Base-by-base conservation (phyloP, 2,888 invertebrate species). In the Acrobasis suavella region DNA sequence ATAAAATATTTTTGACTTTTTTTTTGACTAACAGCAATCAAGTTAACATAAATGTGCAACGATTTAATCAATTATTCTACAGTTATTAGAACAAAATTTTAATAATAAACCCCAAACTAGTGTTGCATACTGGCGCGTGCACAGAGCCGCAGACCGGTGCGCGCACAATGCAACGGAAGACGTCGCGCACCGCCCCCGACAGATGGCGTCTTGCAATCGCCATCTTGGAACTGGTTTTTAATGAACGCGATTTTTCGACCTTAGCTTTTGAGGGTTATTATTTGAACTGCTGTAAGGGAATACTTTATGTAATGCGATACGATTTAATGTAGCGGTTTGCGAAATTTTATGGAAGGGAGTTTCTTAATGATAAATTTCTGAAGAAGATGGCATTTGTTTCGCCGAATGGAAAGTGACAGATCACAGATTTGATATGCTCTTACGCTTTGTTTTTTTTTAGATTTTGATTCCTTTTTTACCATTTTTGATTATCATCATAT, bases 81-180 rank as follows among this genome's bases (percentile, higher is more conserved):
- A 22, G 37, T 37, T 22, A 14, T 14, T 15, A 15, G 3, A 54
- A 15, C 15, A 52, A 9, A 8, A 54, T n/a, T 32, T 22, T 46
- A n/a, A 59, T 37, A 59, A 59, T 50, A 50, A 56, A 56, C 52
- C 16, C 37, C 50, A 61, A 55, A 65, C 56, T 70, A 58, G 16
- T 65, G 70, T 72, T 81, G 86, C 86, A 82, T 74, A 60, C 16
- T 75, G 82, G 82, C 89, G 89, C 90, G 89, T 88, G 90, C 89
- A 86, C 83, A 73, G 42, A 58, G 42, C 56, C 60, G 22, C 51
- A 50, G 73, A 76, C 84, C 84, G 85, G 81, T 83, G 86, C 76
- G 73, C 70, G 62, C 79, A 91, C 91, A 91, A 91, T 87, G 84
- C 88, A 89, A 75, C 91, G 91, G 91, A 91, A 91, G 91, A 89